Evolutionary conservation across 2,888 invertebrate species (phyloP), one percentile per base, ranked within the genome.

Genomic region (Linnaemya tessellans): DNA sequence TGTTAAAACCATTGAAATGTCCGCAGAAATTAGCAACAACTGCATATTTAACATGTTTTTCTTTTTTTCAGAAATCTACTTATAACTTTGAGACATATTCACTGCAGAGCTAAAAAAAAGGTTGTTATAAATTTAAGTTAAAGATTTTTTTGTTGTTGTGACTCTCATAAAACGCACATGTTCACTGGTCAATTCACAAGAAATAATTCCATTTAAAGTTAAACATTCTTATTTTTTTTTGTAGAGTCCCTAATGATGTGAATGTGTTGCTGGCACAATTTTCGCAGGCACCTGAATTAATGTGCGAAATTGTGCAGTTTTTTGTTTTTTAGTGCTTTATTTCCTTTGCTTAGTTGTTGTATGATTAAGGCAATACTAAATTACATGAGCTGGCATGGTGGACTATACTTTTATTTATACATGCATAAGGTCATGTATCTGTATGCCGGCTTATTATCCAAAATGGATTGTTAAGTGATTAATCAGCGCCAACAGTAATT

Each of bases 401-500:
- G 60, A 9, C 0, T n/a, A 20, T n/a, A 13, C 11, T n/a, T n/a
- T n/a, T n/a, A 13, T 9, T 8, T 30, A n/a, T n/a, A 41, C 35
- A 20, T 54, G 25, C 58, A 18, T 58, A 35, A 60, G 67, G 38
- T 67, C 67, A 74, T 71, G 62, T 77, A 70, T 64, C 60, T 78
- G 65, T 79, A 51, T 67, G 64, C 68, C 70, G 41, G 84, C 60
- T 65, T 85, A 79, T 85, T 85, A 82, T 82, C 82, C 82, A 79
- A 85, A 85, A 85, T 85, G 85, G 82, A 91, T 91, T 91, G 91
- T 91, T 91, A 91, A 91, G 91, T 91, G 91, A 91, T 91, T 91
- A 91, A 91, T 91, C 91, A 91, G 91, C 90, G 91, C 91, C 91
- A 91, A 90, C 89, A 91, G 91, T 91, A 91, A 91, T 91, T 91